Percentiles rank a stretch among this genome's conserved stretches.
Conservation (phyloP, 1,140 invertebrate genomes). For the Bombus waltoni region DNA sequence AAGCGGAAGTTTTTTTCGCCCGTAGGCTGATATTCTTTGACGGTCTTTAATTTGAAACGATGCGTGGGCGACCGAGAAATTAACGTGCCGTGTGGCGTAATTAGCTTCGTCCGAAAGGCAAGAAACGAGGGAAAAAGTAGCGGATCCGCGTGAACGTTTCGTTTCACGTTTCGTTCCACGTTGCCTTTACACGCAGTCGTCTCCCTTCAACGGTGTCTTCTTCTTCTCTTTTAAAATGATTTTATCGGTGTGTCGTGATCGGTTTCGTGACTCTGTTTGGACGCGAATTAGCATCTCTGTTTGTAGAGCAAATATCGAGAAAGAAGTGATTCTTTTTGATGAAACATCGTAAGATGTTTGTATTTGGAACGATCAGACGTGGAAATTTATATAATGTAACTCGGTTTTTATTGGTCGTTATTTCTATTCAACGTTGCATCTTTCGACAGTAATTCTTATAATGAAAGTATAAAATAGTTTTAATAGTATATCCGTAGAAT, state of each 20-base stretch:
- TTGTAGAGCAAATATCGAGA: neutral
- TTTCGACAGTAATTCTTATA: neutral
- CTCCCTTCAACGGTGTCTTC: neutral
- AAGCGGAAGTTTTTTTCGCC: slow-evolving; percentile 37
- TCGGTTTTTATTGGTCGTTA: neutral
- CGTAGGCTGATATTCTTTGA: slow-evolving; percentile 28
- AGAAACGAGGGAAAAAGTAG: slow-evolving; percentile 10
- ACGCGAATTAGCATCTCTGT: neutral
- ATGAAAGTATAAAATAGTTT: neutral
- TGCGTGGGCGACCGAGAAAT: slow-evolving; percentile 33
- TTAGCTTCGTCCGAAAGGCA: slow-evolving; percentile 21
- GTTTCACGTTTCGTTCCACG: neutral
- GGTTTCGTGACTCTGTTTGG: neutral
- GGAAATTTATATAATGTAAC: too few species aligned
- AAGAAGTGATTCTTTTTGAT: neutral
- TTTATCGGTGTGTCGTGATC: neutral
- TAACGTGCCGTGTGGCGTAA: slow-evolving; percentile 25
- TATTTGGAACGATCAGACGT: too few species aligned
- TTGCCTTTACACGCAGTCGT: neutral
- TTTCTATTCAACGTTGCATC: neutral
- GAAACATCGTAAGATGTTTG: neutral
- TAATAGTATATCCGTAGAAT: too few species aligned
- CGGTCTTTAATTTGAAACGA: slow-evolving; percentile 49
- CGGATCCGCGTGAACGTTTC: neutral
- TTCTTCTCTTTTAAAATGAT: neutral